Evolutionary conservation across 1,140 invertebrate genomes (phyloP).

Genomic region (Ylistrum balloti): DNA sequence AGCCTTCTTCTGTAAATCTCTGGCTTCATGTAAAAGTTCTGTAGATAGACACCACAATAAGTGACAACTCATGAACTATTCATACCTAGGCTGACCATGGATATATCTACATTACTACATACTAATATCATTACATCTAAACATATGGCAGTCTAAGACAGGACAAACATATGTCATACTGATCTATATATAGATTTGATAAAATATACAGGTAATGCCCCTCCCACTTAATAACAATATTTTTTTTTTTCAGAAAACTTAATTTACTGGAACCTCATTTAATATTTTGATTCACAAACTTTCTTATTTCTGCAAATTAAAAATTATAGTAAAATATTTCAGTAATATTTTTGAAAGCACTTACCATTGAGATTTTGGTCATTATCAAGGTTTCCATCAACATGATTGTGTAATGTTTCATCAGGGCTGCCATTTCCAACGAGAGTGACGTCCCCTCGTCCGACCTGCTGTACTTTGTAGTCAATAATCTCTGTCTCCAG

Average conservation of each 20-base stretch:
- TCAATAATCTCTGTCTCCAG: constrained; percentile 63
- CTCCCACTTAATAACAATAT: no score
- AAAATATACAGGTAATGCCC: no score
- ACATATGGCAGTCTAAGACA: no score
- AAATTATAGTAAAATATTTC: no score
- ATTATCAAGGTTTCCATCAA: constrained; percentile 59
- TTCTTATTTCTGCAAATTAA: no score
- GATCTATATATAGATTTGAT: no score
- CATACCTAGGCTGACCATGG: neutral
- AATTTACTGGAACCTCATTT: no score
- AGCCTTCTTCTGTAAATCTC: constrained; percentile 75
- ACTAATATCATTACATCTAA: neutral
- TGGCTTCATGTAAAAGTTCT: constrained; percentile 77
- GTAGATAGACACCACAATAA: constrained; percentile 48
- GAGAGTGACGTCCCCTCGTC: constrained; percentile 53
- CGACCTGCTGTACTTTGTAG: constrained; percentile 65
- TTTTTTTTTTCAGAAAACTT: no score
- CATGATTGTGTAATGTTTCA: constrained; percentile 48
- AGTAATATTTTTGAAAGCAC: no score
- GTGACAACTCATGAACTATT: neutral
- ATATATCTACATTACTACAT: neutral
- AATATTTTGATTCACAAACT: no score
- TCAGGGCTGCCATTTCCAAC: constrained; percentile 45
- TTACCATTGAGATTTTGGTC: constrained; percentile 72
- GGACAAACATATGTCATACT: no score